phyloP scores from a whole-genome alignment of 1,140 invertebrate genomes.

The Neocloeon triangulifer region DNA sequence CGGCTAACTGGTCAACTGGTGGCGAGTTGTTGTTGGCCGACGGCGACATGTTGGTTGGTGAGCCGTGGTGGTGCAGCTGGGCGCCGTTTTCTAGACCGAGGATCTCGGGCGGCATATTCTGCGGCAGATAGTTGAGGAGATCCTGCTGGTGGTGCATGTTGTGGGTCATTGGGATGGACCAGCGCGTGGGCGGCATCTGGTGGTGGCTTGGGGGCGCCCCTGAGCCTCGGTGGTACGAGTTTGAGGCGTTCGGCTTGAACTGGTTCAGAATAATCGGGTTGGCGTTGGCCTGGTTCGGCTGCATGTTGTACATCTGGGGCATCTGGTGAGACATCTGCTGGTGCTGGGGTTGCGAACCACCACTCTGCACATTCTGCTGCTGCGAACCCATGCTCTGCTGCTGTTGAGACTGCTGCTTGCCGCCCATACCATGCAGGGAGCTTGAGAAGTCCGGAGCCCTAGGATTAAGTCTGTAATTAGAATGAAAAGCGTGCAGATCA shows the following conservation, averaged over 20 bases:
- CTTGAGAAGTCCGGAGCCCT: conserved; percentile 63
- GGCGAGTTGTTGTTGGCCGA: conserved; percentile 26
- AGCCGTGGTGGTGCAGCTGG: conserved; percentile 11
- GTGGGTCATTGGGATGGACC: conserved; percentile 14
- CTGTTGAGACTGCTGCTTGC: conserved; percentile 11
- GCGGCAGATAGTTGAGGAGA: conserved; percentile 11
- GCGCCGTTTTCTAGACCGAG: conserved; percentile 25
- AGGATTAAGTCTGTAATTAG: conserved; percentile 56
- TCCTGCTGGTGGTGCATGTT: conserved; percentile 18
- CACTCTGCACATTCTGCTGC: too few species aligned
- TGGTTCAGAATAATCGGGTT: conserved; percentile 1
- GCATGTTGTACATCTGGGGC: conserved; percentile 4
- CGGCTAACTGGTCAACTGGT: conserved; percentile 28
- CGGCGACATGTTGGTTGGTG: too few species aligned
- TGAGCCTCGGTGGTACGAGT: too few species aligned
- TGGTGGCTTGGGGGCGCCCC: too few species aligned
- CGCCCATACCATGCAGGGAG: conserved; percentile 21
- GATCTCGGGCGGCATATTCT: conserved; percentile 24
- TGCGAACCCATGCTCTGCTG: conserved; percentile 3
- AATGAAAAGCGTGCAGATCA: conserved; percentile 22
- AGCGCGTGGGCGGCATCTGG: conserved; percentile 4
- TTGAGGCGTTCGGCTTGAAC: conserved; percentile 2
- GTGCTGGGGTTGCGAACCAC: too few species aligned
- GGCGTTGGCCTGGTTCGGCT: neutral
- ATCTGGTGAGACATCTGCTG: conserved; percentile 5